Percentiles rank a stretch among this genome's conserved stretches.
phyloP scores from a whole-genome alignment of 2,888 invertebrate genomes.

The Acanthosepion esculentum region DNA sequence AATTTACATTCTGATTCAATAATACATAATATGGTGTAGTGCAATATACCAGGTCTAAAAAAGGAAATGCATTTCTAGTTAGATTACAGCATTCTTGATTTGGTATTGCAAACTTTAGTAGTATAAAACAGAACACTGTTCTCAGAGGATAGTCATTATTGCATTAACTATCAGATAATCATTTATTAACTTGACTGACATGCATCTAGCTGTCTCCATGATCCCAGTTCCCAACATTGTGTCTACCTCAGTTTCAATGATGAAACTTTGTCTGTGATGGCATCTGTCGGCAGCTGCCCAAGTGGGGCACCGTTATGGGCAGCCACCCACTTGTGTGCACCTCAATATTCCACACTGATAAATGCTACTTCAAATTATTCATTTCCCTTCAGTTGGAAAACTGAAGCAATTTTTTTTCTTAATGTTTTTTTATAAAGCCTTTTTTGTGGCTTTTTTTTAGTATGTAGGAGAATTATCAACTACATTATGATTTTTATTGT shows the following conservation, averaged over 20 bases:
- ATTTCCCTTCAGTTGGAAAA: not conserved
- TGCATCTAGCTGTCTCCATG: slow-evolving; percentile 33
- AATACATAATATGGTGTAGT: not conserved
- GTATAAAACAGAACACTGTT: slow-evolving; percentile 5
- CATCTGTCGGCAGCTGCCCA: slow-evolving; percentile 33
- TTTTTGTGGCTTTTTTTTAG: not conserved
- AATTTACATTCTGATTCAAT: not conserved
- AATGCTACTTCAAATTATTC: slow-evolving; percentile 33
- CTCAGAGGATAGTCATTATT: not conserved
- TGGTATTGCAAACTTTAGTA: not conserved
- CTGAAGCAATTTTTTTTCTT: not conserved
- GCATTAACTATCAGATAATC: too few relatives aligned
- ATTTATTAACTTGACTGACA: not conserved
- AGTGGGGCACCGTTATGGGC: not conserved
- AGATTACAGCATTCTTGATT: not conserved
- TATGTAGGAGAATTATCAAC: slow-evolving; percentile 24
- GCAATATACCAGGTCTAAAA: not conserved
- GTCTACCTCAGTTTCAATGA: slow-evolving; percentile 21
- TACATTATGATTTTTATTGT: not conserved
- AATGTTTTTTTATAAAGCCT: not conserved
- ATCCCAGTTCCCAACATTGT: slow-evolving; percentile 12
- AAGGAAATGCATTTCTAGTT: not conserved
- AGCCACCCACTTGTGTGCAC: slow-evolving; percentile 33
- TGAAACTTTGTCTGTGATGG: slow-evolving; percentile 33
- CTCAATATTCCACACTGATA: slow-evolving; percentile 16